Percentiles rank a stretch among this genome's conserved stretches.
These are phyloP conservation scores for Serilophus lunatus DNA, from an alignment of 2,113 vertebrate genomes.

Conservation along the genomic window DNA sequence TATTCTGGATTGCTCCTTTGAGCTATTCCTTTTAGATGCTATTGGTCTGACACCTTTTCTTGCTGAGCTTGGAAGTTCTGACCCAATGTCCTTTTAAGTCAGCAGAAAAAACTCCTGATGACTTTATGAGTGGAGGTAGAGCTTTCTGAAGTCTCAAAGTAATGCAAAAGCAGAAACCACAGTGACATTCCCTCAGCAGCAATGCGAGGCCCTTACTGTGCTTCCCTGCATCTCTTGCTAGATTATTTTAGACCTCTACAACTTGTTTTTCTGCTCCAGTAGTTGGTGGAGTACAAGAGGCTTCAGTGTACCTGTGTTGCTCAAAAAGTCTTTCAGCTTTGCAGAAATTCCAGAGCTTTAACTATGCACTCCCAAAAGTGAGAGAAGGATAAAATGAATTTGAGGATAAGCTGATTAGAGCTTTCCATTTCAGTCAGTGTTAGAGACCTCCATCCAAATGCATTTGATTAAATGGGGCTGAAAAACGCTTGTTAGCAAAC, in stretches of 20 bases:
- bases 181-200: not conserved
- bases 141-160: not conserved
- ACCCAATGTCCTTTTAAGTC: not conserved
- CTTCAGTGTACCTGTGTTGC: not conserved
- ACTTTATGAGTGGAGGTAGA: not conserved
- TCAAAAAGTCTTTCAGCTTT: not conserved
- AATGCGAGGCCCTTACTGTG: not conserved
- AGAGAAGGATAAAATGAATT: not conserved
- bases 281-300: not conserved
- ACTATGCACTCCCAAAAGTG: not conserved
- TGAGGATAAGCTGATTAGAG: slow-evolving; percentile 3
- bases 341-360: not conserved
- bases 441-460: not conserved
- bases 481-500: not conserved
- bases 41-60: not conserved
- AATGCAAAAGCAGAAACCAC: not conserved
- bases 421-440: not conserved
- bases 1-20: not conserved
- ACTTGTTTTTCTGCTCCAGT: not conserved
- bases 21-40: not conserved
- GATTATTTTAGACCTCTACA: not conserved
- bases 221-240: not conserved
- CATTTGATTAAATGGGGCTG: not conserved
- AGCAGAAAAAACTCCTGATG: not conserved
- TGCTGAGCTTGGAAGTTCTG: not conserved